phyloP scores from a whole-genome alignment of 2,113 vertebrate genomes.

The Hiodon tergisus region DNA sequence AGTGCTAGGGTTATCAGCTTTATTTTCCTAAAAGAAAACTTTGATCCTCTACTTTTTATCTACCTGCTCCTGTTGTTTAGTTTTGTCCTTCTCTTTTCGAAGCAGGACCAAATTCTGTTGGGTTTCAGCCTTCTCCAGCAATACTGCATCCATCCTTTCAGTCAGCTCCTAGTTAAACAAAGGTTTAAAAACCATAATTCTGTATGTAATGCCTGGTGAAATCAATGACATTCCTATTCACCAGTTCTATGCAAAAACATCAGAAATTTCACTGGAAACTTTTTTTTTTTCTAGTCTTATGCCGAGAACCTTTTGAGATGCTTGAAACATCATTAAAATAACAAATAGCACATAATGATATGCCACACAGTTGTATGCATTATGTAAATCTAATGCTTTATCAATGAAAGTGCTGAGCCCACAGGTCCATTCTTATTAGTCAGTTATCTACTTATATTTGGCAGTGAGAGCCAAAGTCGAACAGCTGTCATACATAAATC shows the following conservation, averaged over 20 bases:
- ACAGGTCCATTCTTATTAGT: not conserved
- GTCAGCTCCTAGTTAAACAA: conserved; percentile 73
- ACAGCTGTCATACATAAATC: not conserved
- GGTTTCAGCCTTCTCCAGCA: conserved; percentile 89
- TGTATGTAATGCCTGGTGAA: not conserved
- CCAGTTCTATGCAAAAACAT: too few species aligned
- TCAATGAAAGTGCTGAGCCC: not conserved
- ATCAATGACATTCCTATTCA: too few species aligned
- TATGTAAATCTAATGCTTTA: not conserved
- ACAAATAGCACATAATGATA: too few species aligned
- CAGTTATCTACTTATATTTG: not conserved
- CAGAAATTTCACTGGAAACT: too few species aligned
- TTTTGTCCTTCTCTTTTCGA: conserved; percentile 72
- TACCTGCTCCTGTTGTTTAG: conserved; percentile 77
- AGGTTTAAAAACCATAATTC: conserved; percentile 17
- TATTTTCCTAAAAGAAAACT: not conserved
- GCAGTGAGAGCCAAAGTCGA: not conserved
- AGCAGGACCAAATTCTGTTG: conserved; percentile 76
- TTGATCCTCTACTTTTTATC: conserved; percentile 11
- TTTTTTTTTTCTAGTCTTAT: too few species aligned
- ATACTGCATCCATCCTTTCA: conserved; percentile 75
- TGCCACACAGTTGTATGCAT: not conserved
- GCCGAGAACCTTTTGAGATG: too few species aligned
- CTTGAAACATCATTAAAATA: not conserved
- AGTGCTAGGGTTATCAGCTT: not conserved